Percentiles rank a stretch among this genome's conserved stretches.
Evolutionary conservation across 2,113 vertebrate species (phyloP).

Genomic region (Nannospalax galili): DNA sequence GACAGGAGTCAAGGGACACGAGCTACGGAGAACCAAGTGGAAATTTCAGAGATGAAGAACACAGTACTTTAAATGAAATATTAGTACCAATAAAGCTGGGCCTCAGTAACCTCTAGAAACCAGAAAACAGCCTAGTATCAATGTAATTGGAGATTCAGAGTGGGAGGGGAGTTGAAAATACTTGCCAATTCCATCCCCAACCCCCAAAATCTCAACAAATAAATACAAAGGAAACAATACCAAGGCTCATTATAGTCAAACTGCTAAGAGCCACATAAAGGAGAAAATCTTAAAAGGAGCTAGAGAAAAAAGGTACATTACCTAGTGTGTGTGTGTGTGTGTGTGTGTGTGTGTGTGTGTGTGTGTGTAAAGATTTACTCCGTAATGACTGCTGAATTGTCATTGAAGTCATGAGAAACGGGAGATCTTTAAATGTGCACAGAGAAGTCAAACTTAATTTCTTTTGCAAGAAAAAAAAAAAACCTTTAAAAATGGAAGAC

Average conservation of each 20-base stretch:
- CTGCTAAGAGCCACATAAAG: neutral
- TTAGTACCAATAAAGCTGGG: neutral
- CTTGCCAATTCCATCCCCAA: neutral
- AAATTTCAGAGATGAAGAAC: neutral
- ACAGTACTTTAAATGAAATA: neutral
- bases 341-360: neutral
- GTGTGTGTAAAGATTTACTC: neutral
- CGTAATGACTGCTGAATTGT: neutral
- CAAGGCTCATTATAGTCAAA: neutral
- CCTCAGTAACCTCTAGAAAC: neutral
- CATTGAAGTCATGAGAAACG: neutral
- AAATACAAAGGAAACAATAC: neutral
- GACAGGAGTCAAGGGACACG: neutral
- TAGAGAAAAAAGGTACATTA: neutral
- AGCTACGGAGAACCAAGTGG: neutral
- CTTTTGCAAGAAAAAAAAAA: neutral
- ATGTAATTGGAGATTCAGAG: neutral
- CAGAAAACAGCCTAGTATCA: neutral
- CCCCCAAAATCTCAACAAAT: neutral
- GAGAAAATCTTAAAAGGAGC: slow-evolving; percentile 15
- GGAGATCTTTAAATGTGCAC: neutral
- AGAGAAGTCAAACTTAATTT: neutral
- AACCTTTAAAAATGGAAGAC: neutral
- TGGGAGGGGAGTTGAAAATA: neutral
- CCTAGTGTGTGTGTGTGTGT: neutral